Base-by-base conservation (phyloP, 2,797 vertebrate species). In the Pantherophis vulpinus region DNA sequence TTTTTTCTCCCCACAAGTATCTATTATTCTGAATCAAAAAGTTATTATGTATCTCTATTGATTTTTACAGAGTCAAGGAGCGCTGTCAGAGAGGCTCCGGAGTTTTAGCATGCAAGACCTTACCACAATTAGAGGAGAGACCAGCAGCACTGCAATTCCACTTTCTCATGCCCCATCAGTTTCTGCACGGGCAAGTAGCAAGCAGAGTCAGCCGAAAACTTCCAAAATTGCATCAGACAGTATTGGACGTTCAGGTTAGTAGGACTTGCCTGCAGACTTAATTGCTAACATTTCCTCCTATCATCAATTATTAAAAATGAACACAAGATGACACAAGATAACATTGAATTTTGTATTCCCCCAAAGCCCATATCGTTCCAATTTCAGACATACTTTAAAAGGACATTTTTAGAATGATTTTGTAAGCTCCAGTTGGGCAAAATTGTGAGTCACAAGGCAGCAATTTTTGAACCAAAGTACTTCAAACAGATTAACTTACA, bases 71-170 rank as follows among this genome's bases (percentile, higher is more conserved):
- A 98, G 99, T 59, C 99, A 99, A 97, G 99, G 99, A 32, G 99
- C 99, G 90, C 98, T 99, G 91, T 99, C 99, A 0, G 99, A 99
- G 97, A 98, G 99, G 59, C 98, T 99, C 86, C 98, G 99, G 95
- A 99, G 99, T 95, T 99, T 99, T 97, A 99, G 99, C 98, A 99
- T 99, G 99, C 99, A 99, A 96, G 99, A 99, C 92, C 98, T 99
- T 93, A 99, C 99, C 0, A 98, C 98, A 3, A 99, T 98, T 93
- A 98, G 99, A 88, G 98, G 98, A 14, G 99, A 99, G 12, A 96
- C 97, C 1, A 93, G 94, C 91, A 94, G 97, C 14, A 94, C 94
- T 12, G 93, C 96, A 56, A 87, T 96, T 0, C 94, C 96, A 56
- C 92, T 97, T 10, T 96, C 94, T 25, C 96, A 98, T 79, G 93